phyloP scores from a whole-genome alignment of 2,113 vertebrate species.

The Vulpes ferrilata region DNA sequence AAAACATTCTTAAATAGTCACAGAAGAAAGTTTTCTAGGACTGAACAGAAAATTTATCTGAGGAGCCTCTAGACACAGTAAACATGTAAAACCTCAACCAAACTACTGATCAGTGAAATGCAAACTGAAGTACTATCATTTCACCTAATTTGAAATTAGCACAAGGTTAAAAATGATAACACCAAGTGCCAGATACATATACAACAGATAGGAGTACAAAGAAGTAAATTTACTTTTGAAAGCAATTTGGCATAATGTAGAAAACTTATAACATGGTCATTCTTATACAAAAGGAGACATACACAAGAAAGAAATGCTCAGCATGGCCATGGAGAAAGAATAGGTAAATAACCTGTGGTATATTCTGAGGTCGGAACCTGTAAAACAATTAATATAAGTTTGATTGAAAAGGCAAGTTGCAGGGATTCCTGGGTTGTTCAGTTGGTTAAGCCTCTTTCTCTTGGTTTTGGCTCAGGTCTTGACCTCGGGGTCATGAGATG shows the following conservation, averaged over 20 bases:
- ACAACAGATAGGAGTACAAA: background rate
- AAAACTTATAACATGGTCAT: background rate
- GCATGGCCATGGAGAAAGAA: background rate
- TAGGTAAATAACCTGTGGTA: background rate
- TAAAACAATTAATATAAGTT: background rate
- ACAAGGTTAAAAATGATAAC: background rate
- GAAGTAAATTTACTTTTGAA: background rate
- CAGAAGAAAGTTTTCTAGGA: background rate
- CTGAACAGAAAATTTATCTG: background rate
- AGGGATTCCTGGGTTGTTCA: background rate
- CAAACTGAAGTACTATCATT: background rate
- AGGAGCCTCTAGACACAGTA: background rate
- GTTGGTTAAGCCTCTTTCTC: background rate
- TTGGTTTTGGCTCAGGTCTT: background rate
- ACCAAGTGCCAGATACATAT: background rate
- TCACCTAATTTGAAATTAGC: background rate
- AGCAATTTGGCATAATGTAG: background rate
- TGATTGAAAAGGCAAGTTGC: background rate
- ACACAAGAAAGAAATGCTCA: background rate
- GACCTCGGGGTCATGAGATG: background rate
- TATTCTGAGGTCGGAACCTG: background rate
- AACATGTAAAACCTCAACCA: background rate
- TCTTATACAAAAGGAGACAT: background rate
- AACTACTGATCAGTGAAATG: background rate
- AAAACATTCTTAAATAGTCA: background rate